Evolutionary conservation across 1,140 invertebrate species (phyloP).

Genomic region (Trinorchestia longiramus): DNA sequence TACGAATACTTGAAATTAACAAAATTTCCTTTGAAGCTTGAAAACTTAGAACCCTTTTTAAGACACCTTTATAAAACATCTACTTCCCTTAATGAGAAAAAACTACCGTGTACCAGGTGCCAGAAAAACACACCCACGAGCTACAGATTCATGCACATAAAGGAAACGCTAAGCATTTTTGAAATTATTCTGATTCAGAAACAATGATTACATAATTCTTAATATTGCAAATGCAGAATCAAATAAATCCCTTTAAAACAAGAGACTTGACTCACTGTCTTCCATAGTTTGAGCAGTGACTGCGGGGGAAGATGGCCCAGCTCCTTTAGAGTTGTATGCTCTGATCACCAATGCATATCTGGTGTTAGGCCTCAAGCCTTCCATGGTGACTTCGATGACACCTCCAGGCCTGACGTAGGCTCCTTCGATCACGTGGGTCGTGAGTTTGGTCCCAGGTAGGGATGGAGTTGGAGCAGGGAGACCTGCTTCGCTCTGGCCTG

Average conservation of each 20-base stretch:
- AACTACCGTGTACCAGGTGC: too few species aligned
- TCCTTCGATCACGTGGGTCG: not conserved
- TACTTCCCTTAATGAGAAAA: too few species aligned
- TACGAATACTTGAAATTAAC: too few species aligned
- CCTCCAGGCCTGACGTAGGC: not conserved
- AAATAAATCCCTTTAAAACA: not conserved
- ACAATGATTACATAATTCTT: not conserved
- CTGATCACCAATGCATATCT: constrained; percentile 91
- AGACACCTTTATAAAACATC: too few species aligned
- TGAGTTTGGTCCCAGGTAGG: not conserved
- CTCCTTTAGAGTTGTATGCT: constrained; percentile 93
- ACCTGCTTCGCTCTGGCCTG: not conserved
- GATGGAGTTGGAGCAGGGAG: not conserved
- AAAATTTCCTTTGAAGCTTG: too few species aligned
- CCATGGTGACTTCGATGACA: constrained; percentile 27
- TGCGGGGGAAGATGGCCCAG: constrained; percentile 87
- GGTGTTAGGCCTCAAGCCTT: not conserved
- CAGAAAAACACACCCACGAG: too few species aligned
- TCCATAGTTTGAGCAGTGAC: constrained; percentile 82
- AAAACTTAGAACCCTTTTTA: too few species aligned
- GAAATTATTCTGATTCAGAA: not conserved
- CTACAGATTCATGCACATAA: not conserved
- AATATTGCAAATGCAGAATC: not conserved
- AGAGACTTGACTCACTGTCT: constrained; percentile 71
- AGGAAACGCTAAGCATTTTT: not conserved